Evolutionary conservation across 2,797 vertebrate species (phyloP), one percentile per base, ranked within the genome.

Genomic region (Scolopax rusticola): DNA sequence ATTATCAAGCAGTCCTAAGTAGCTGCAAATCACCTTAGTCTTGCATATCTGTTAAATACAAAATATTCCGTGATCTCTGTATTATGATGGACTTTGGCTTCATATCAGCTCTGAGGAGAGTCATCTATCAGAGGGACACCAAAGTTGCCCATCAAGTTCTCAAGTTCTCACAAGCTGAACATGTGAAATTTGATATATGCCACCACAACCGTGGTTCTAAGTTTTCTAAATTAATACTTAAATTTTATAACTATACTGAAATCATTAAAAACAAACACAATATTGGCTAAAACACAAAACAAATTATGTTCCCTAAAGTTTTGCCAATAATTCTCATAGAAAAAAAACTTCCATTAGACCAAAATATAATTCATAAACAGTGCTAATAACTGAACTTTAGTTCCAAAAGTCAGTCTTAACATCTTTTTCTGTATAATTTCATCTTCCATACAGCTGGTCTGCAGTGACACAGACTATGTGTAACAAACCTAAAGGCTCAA

Each of bases 81-180:
- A 64, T 71, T 51, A 57, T 5, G 65, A 91, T 24, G 54, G 48
- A 86, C 57, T 87, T 75, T 74, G 84, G 78, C 75, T 87, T 91
- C n/a, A 5, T 19, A 59, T 59, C 57, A 95, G 57, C n/a, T 41
- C 78, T 76, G 69, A 87, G 81, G 43, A 84, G 69, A 90, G 56
- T 47, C 82, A 87, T 54, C 71, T 77, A 79, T 75, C 90, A 89
- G 54, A 96, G 10, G 89, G 50, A 91, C 11, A 93, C 12, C n/a
- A 40, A 83, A 88, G 59, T 53, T 84, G 69, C 15, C 70, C 8
- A 2, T 84, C 77, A 91, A 86, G 79, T 90, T 91, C 84, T 95
- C 70, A 89, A 68, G 75, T 93, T 93, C 65, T 91, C 80, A 84
- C 19, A 92, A 88, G 89, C 79, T 96, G 84, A 93, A 94, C 0